Evolutionary conservation across 2,797 vertebrate species (phyloP).

Genomic region (Bufotes viridis): DNA sequence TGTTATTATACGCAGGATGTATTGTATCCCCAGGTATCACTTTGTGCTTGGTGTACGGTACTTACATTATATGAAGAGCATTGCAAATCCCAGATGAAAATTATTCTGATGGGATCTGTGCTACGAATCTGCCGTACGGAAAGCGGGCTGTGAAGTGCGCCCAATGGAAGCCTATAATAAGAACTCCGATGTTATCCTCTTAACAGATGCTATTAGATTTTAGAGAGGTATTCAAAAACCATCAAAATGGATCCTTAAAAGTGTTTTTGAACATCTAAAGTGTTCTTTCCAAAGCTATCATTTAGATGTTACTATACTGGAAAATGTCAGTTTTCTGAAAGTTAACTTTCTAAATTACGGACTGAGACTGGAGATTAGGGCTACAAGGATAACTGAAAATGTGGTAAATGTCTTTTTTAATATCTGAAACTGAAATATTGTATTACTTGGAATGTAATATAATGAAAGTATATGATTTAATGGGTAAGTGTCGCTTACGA

Average conservation of each 20-base stretch:
- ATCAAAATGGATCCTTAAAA: slow-evolving; percentile 46
- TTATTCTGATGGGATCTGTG: slow-evolving; percentile 24
- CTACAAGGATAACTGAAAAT: background rate
- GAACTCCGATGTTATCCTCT: slow-evolving; percentile 49
- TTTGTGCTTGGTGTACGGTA: background rate
- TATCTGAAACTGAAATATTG: background rate
- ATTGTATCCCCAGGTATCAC: slow-evolving; percentile 2
- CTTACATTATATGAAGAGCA: slow-evolving; percentile 24
- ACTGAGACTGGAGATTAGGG: background rate
- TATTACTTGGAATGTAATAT: background rate
- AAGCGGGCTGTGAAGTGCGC: slow-evolving; percentile 30
- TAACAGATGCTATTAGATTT: slow-evolving; percentile 36
- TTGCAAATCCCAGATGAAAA: slow-evolving; percentile 23
- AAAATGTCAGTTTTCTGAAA: slow-evolving; percentile 49
- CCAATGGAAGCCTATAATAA: slow-evolving; percentile 26
- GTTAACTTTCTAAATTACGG: slow-evolving; percentile 25
- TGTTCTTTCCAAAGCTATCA: slow-evolving; percentile 49
- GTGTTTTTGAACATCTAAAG: slow-evolving; percentile 51
- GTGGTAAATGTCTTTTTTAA: background rate
- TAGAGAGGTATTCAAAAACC: slow-evolving; percentile 29
- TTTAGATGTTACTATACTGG: slow-evolving; percentile 37
- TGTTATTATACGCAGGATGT: slow-evolving; percentile 23
- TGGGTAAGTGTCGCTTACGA: background rate
- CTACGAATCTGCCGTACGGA: slow-evolving; percentile 5
- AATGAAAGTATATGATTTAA: background rate